Conservation (phyloP, 2,888 invertebrate species). For the Sesia bembeciformis region DNA sequence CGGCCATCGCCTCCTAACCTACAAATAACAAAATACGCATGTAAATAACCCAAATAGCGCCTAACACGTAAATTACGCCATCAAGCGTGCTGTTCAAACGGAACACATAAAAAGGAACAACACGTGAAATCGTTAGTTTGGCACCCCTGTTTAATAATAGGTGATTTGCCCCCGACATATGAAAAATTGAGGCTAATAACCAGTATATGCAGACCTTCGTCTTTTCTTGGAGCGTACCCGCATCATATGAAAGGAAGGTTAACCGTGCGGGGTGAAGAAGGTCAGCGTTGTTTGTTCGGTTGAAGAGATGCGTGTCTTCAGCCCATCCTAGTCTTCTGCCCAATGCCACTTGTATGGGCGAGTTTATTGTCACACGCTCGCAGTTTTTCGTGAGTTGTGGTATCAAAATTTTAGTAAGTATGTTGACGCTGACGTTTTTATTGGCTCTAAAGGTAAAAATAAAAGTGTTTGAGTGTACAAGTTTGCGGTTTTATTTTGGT, state of each 20-base stretch:
- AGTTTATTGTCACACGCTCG: constrained; percentile 66
- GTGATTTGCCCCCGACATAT: constrained; percentile 54
- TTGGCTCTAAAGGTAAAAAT: constrained; percentile 54
- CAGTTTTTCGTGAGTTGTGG: constrained; percentile 53
- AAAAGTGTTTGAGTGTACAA: constrained; percentile 56
- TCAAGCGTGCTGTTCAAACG: constrained; percentile 51
- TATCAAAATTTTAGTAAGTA: constrained; percentile 51
- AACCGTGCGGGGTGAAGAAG: constrained; percentile 17
- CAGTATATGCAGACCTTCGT: constrained; percentile 29
- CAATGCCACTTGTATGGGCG: constrained; percentile 68
- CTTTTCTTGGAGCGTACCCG: constrained; percentile 6
- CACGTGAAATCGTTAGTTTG: constrained; percentile 64
- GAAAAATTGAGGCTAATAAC: constrained; percentile 19
- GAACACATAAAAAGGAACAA: constrained; percentile 64
- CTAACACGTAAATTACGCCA: constrained; percentile 56
- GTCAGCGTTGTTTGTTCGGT: constrained; percentile 24
- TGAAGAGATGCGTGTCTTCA: constrained; percentile 48
- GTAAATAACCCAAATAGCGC: constrained; percentile 14
- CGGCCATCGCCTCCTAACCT: too few relatives aligned
- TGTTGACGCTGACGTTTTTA: constrained; percentile 60
- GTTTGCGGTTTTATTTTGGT: constrained; percentile 42
- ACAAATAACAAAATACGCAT: not conserved
- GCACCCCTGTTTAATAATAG: constrained; percentile 68
- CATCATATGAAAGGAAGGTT: not conserved
- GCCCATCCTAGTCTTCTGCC: constrained; percentile 54